Conservation (phyloP, 2,888 invertebrate genomes). For the Drosophila austrosaltans region DNA sequence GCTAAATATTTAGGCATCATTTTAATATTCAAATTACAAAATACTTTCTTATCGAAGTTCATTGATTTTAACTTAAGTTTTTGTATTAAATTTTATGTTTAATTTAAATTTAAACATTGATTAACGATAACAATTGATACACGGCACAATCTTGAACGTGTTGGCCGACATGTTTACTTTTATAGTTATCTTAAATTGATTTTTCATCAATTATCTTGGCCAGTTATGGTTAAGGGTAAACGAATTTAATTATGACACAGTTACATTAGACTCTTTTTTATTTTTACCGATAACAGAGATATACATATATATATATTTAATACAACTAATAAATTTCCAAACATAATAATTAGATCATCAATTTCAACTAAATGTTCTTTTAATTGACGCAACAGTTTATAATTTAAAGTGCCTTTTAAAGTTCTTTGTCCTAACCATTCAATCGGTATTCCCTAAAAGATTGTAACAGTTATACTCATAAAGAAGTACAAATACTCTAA, state of each 20-base stretch:
- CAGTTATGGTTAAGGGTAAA: background rate
- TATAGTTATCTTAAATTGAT: background rate
- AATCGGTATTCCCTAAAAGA: background rate
- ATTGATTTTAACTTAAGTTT: too few species aligned
- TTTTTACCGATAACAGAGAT: background rate
- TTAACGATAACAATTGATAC: background rate
- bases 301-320: too few species aligned
- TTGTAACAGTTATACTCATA: background rate
- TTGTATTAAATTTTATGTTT: background rate
- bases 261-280: background rate
- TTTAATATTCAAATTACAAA: too few species aligned
- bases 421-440: too few species aligned
- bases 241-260: slow-evolving; percentile 7
- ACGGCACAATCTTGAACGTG: background rate
- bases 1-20: too few species aligned
- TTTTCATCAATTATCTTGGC: background rate
- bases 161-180: background rate
- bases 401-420: background rate
- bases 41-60: too few species aligned
- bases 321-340: background rate
- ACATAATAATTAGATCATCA: slow-evolving; percentile 8
- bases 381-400: slow-evolving; percentile 1
- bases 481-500: background rate
- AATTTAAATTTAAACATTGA: background rate
- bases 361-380: background rate